Base-by-base conservation (phyloP, 35 echinoderm and acorn worm species). In the Stichopus chloronotus region DNA sequence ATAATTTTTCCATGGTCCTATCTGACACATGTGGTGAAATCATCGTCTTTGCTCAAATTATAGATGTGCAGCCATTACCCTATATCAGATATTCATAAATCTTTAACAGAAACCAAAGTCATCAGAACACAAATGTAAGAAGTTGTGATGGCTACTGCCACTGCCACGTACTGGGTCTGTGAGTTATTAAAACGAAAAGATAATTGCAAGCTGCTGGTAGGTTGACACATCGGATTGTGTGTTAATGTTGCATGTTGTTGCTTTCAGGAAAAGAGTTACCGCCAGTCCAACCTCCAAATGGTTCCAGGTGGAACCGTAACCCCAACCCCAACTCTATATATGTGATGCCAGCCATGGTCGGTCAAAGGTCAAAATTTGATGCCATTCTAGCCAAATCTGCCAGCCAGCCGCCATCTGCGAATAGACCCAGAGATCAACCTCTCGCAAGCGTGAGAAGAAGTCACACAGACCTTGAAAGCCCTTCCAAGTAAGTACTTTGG, bases 301-400 rank as follows among this genome's bases (percentile, higher is more conserved):
- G 94, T 22, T 92, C 96, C 57, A 72, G 84, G n/a, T 93, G 88
- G 87, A 93, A 90, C 58, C 90, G 63, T 81, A 94, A 92, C 55
- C 81, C 24, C 30, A 94, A 56, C 56, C 85, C 53, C n/a, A 95
- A 55, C 63, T 91, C 68, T 55, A 91, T 98, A 86, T 96, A 98
- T 93, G 93, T 96, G 52, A 98, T 98, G 97, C 97, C 97, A 24
- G 94, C 95, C n/a, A 91, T 98, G 97, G 80, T 96, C 4, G 95
- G 95, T 56, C 95, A 94, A 54, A 98, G 95, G 93, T 94, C 96
- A 69, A 92, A 96, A 76, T 98, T 98, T 94, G 97, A 98, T 63
- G 97, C 97, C 30, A 93, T 98, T 54, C 78, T 98, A 63, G 97
- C 97, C 87, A 98, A 98, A 89, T 98, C 95, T 69, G 89, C 84